phyloP scores from a whole-genome alignment of 2,888 invertebrate genomes.

The Drosophila bunnanda region DNA sequence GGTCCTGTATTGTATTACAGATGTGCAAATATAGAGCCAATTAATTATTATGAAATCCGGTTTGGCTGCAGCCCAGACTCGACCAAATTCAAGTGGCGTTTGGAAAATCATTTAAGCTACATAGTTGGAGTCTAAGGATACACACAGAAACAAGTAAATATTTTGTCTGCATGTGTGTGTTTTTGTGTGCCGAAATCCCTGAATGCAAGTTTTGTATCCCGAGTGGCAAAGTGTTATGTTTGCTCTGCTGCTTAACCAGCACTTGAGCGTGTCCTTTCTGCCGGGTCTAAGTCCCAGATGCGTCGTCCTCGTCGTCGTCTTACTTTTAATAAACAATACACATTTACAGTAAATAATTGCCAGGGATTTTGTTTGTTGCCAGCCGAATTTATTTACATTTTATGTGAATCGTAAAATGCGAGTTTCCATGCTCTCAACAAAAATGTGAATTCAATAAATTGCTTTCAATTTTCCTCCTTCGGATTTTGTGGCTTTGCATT shows the following conservation, averaged over 20 bases:
- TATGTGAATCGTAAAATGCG: conserved; percentile 4
- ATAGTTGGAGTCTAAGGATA: conserved; percentile 9
- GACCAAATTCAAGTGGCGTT: conserved; percentile 54
- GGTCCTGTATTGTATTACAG: conserved; percentile 47
- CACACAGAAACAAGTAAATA: conserved; percentile 50
- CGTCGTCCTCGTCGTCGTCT: conserved; percentile 14
- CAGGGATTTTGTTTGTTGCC: conserved; percentile 59
- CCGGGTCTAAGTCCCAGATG: conserved; percentile 42
- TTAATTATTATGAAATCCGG: conserved; percentile 75
- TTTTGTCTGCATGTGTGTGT: conserved; percentile 14
- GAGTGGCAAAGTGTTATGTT: conserved; percentile 71
- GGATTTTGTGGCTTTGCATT: conserved; percentile 41
- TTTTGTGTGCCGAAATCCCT: conserved; percentile 17
- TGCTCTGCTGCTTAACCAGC: conserved; percentile 63
- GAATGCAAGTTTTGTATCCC: conserved; percentile 34
- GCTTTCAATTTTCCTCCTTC: conserved; percentile 29
- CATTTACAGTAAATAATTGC: conserved; percentile 80
- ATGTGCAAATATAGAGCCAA: conserved; percentile 74
- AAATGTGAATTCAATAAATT: conserved; percentile 43
- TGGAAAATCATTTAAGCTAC: conserved; percentile 60
- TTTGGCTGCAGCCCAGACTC: conserved; percentile 41
- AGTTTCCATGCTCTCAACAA: conserved; percentile 6
- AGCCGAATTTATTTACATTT: conserved; percentile 56
- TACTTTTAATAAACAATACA: conserved; percentile 78
- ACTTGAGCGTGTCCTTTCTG: conserved; percentile 47